Conservation (phyloP, 2,113 vertebrate genomes). For the Chascanopsetta lugubris region DNA sequence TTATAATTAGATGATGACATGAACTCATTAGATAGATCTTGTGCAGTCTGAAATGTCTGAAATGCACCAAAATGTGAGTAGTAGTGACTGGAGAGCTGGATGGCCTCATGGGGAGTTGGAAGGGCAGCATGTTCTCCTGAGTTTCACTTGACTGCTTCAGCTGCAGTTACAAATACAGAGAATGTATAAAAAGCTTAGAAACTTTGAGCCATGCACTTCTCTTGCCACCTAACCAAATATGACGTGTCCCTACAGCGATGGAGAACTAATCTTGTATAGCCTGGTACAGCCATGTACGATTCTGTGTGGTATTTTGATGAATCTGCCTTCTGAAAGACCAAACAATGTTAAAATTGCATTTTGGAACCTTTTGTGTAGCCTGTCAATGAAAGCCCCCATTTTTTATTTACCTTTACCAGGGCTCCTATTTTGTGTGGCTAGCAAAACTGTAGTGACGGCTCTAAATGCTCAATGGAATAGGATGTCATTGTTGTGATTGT, state of each 20-base stretch:
- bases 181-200: conserved; percentile 57
- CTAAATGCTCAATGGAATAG: conserved; percentile 57
- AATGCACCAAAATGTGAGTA: conserved; percentile 51
- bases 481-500: conserved; percentile 54
- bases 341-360: conserved; percentile 76
- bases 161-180: conserved; percentile 35
- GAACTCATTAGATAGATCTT: background rate
- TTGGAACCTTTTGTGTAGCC: conserved; percentile 54
- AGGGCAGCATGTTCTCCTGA: conserved; percentile 59
- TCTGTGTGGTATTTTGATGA: conserved; percentile 63
- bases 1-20: background rate
- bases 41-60: conserved; percentile 34
- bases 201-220: conserved; percentile 59
- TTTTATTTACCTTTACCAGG: conserved; percentile 66
- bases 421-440: conserved; percentile 52
- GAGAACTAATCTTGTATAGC: conserved; percentile 69
- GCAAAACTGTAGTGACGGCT: conserved; percentile 51
- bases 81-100: conserved; percentile 60
- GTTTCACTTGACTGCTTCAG: conserved; percentile 54
- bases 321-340: conserved; percentile 70
- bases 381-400: conserved; percentile 61
- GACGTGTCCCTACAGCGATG: conserved; percentile 72
- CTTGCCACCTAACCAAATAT: conserved; percentile 69
- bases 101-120: conserved; percentile 46
- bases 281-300: conserved; percentile 60